A percentile compares a stretch with the other conserved stretches of the same genome.
These are phyloP conservation scores for Lycia hirtaria DNA, from an alignment of 2,888 invertebrate genomes.

Conservation along the genomic window DNA sequence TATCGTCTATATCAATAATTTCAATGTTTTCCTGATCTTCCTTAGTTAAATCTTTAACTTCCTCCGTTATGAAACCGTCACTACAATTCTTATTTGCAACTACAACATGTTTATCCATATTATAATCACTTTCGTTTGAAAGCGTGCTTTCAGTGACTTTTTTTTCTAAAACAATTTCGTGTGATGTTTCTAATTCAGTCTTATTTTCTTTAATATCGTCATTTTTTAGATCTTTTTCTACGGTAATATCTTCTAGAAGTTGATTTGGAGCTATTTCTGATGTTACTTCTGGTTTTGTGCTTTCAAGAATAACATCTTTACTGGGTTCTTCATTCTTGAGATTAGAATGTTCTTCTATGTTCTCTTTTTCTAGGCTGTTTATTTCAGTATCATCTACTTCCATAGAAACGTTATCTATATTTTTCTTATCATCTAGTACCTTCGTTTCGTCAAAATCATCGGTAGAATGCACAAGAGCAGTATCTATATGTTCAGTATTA, in stretches of 20 bases:
- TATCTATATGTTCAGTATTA: background rate
- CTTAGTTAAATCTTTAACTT: background rate
- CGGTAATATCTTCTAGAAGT: background rate
- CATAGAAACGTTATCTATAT: constrained; percentile 16
- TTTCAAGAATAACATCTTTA: background rate
- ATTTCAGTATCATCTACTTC: constrained; percentile 33
- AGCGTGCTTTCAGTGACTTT: background rate
- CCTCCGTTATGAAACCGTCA: background rate
- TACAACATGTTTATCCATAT: background rate
- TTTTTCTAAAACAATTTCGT: background rate
- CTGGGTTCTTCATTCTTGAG: background rate
- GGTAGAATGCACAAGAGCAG: background rate
- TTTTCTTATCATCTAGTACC: constrained; percentile 2
- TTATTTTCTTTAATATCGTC: background rate
- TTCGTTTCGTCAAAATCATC: background rate
- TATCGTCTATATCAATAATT: constrained; percentile 31
- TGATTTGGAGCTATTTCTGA: background rate
- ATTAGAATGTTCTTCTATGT: background rate
- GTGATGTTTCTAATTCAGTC: background rate
- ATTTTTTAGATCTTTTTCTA: background rate
- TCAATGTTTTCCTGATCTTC: constrained; percentile 23
- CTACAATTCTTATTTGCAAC: background rate
- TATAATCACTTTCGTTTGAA: background rate
- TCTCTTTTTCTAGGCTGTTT: constrained; percentile 12
- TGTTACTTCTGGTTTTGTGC: constrained; percentile 2